Evolutionary conservation across 1,140 invertebrate species (phyloP).

Genomic region (Contarinia nasturtii): DNA sequence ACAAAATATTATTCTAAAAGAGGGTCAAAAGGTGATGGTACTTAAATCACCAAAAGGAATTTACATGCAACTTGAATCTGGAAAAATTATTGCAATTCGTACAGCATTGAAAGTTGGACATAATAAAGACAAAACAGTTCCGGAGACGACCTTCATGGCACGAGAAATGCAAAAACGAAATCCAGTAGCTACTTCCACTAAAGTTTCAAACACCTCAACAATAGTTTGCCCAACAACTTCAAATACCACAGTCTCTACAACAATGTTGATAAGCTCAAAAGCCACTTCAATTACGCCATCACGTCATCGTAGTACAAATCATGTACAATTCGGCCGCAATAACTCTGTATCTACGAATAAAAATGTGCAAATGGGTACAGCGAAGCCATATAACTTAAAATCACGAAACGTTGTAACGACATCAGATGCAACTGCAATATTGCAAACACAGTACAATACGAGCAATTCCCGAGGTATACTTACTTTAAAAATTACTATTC

Average conservation of each 20-base stretch:
- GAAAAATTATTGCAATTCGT: conserved; percentile 86
- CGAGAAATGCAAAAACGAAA: not conserved
- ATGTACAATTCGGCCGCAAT: not conserved
- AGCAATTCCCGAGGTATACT: too few relatives aligned
- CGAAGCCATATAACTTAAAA: not conserved
- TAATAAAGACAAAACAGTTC: conserved; percentile 1
- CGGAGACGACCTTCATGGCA: not conserved
- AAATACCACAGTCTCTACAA: too few relatives aligned
- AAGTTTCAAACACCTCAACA: too few relatives aligned
- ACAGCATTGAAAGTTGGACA: conserved; percentile 10
- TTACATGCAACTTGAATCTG: conserved; percentile 84
- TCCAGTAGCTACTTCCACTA: too few relatives aligned
- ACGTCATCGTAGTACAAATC: not conserved
- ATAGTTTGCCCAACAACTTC: not conserved
- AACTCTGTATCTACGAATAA: not conserved
- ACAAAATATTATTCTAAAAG: conserved; percentile 69
- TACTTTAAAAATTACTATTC: too few relatives aligned
- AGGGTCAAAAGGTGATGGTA: conserved; percentile 83
- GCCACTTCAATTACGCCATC: not conserved
- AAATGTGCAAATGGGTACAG: not conserved
- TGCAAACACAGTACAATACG: not conserved
- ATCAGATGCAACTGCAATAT: not conserved
- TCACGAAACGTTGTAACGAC: not conserved
- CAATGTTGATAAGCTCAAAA: not conserved
- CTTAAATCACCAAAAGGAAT: conserved; percentile 88